Base-by-base conservation (phyloP, 2,888 invertebrate genomes). In the Thelaira solivaga region DNA sequence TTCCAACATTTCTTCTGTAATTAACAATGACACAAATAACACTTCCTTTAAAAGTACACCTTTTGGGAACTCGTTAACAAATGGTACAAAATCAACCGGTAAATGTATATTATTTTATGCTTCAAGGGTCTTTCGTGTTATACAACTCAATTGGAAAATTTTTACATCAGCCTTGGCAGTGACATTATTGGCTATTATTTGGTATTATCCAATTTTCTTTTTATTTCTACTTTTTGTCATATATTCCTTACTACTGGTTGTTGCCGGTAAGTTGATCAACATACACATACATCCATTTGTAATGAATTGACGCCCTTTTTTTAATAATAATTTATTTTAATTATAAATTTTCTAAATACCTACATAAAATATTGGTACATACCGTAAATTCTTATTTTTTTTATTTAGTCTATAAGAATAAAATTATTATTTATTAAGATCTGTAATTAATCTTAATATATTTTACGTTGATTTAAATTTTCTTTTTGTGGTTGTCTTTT, bases 121-220 rank as follows among this genome's bases (percentile, higher is more conserved):
- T 10, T 79, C 80, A 49, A 61, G 67, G 20, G 74, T 80, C 61
- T 80, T 86, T 72, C 85, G 86, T 79, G 82, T 84, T n/a, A 65
- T 86, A 83, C 86, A 86, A 82, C 80, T 86, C 49, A 87, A 86
- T 82, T 86, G 86, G 86, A 85, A 83, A 81, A 82, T 86, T 79
- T 85, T 87, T 72, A 81, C 83, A 80, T 84, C 86, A 81, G 85
- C 84, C 76, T 81, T 83, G 72, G 81, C 83, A 36, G 76, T 85
- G 72, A 85, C 86, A 55, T 82, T 89, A 41, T 81, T 87, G 80
- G 86, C 87, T 64, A 86, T 88, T 76, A 86, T 89, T 81, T 89
- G 87, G 84, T 88, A 88, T 83, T 89, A 88, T 85, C 89, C 89
- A 74, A 84, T 87, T 49, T 85, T 89, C 79, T 88, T 89, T 80